Evolutionary conservation across 2,888 invertebrate genomes (phyloP).

Genomic region (Helleia helle): DNA sequence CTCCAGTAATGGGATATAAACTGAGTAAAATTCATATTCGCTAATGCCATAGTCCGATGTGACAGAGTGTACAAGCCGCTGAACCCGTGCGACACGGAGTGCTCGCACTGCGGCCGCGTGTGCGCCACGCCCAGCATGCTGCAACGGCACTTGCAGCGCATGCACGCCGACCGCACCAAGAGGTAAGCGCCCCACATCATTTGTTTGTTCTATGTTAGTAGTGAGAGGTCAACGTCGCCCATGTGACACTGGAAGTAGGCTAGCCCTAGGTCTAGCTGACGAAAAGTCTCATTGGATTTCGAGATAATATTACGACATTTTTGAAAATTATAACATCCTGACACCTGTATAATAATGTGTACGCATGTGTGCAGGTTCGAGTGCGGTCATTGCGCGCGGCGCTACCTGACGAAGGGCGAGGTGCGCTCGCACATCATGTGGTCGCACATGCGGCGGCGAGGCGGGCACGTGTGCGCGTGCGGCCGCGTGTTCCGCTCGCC

Average conservation of each 20-base stretch:
- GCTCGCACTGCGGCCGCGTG: constrained; percentile 29
- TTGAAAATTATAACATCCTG: neutral
- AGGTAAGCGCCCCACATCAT: too few relatives aligned
- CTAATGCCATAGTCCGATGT: too few relatives aligned
- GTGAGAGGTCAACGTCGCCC: too few relatives aligned
- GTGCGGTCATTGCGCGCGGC: constrained; percentile 37
- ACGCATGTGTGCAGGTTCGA: constrained; percentile 29
- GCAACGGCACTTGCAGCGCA: constrained; percentile 31
- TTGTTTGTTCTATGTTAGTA: too few relatives aligned
- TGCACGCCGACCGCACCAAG: constrained; percentile 37
- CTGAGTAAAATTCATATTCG: too few relatives aligned
- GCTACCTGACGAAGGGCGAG: constrained; percentile 40
- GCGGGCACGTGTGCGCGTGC: constrained; percentile 33
- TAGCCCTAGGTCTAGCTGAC: too few relatives aligned
- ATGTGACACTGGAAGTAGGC: too few relatives aligned
- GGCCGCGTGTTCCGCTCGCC: constrained; percentile 38
- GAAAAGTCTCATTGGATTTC: too few relatives aligned
- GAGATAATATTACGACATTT: too few relatives aligned
- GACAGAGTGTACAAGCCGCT: too few relatives aligned
- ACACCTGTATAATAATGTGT: neutral
- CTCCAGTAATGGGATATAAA: too few relatives aligned
- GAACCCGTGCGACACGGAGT: constrained; percentile 23
- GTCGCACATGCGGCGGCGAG: constrained; percentile 30
- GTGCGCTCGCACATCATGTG: constrained; percentile 39
- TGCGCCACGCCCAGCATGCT: constrained; percentile 33